Conservation (phyloP, 1,140 invertebrate species). For the Phymorhynchus buccinoides region DNA sequence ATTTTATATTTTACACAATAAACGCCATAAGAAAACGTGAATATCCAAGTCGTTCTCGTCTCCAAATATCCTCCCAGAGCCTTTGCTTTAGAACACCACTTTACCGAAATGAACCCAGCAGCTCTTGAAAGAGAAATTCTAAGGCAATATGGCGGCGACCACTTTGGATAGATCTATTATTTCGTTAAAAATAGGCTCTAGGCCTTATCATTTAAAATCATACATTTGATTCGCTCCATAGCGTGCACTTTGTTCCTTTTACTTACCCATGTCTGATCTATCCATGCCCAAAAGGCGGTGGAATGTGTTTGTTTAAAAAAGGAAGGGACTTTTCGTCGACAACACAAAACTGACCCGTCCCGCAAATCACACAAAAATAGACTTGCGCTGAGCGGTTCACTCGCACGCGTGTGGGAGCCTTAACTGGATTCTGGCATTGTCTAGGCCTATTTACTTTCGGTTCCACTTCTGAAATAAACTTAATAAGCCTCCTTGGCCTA, state of each 20-base stretch:
- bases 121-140: background rate
- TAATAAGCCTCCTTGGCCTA: no score
- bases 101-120: background rate
- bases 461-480: no score
- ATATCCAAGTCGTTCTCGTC: no score
- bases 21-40: no score
- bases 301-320: background rate
- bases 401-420: no score
- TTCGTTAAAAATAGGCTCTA: background rate
- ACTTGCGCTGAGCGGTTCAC: background rate
- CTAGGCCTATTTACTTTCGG: no score
- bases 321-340: conserved; percentile 13
- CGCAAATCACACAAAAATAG: background rate
- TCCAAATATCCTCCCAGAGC: no score
- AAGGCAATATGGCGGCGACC: conserved; percentile 1
- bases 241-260: background rate
- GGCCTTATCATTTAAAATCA: no score
- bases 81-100: background rate
- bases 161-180: conserved; percentile 3
- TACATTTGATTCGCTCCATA: no score
- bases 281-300: conserved; percentile 44
- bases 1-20: no score
- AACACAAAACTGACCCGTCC: background rate
- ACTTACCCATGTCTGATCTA: conserved; percentile 56
- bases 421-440: no score